These are phyloP conservation scores for Elgonia sp. DNA, from an alignment of 2,888 invertebrate genomes.

Conservation along the genomic window DNA sequence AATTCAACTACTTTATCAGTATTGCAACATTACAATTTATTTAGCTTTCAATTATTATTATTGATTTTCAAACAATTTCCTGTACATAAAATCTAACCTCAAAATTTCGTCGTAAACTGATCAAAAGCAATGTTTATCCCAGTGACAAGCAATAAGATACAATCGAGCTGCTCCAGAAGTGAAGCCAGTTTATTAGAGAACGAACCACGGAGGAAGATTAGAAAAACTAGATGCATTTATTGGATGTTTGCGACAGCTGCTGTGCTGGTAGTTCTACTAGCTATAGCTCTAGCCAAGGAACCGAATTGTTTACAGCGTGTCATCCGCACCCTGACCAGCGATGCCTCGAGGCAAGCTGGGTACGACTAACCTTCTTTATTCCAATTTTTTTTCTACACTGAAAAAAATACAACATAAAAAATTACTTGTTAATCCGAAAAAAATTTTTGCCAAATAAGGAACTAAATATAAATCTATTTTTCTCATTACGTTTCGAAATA, in stretches of 20 bases:
- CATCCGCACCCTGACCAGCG: conserved; percentile 85
- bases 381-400: conserved; percentile 70
- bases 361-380: conserved; percentile 83
- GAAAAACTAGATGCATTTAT: conserved; percentile 82
- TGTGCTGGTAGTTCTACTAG: conserved; percentile 84
- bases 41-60: background rate
- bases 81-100: conserved; percentile 43
- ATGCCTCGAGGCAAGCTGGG: conserved; percentile 85
- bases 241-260: conserved; percentile 84
- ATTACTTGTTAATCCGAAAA: too few relatives aligned
- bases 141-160: conserved; percentile 83
- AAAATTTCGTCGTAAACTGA: conserved; percentile 76
- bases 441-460: too few relatives aligned
- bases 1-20: too few relatives aligned
- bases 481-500: too few relatives aligned
- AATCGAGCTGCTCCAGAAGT: conserved; percentile 82
- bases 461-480: too few relatives aligned
- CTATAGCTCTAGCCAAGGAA: conserved; percentile 85
- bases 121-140: conserved; percentile 83
- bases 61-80: conserved; percentile 23
- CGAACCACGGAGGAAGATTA: conserved; percentile 84
- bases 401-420: too few relatives aligned
- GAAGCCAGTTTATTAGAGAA: conserved; percentile 83
- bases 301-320: conserved; percentile 84
- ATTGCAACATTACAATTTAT: too few relatives aligned